Conservation (phyloP, 2,888 invertebrate species). For the Epirrhoe tristata region DNA sequence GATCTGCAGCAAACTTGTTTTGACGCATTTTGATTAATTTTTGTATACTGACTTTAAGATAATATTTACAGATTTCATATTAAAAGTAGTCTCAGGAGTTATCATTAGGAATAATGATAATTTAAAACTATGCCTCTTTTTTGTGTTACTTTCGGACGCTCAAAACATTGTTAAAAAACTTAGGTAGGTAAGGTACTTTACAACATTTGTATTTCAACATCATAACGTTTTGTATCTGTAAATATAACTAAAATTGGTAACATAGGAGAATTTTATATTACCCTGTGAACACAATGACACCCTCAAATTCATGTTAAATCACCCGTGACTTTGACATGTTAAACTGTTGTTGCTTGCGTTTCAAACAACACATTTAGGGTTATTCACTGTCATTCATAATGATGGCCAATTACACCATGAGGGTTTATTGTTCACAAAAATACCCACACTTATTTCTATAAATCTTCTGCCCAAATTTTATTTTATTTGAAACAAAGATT, state of each 20-base stretch:
- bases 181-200: neutral
- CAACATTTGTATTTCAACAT: neutral
- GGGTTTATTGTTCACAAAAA: constrained; percentile 53
- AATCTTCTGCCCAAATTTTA: constrained; percentile 4
- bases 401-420: constrained; percentile 56
- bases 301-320: constrained; percentile 65
- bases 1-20: neutral
- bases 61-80: too few relatives aligned
- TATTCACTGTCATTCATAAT: constrained; percentile 64
- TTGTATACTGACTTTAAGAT: too few relatives aligned
- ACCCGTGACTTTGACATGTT: constrained; percentile 69
- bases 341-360: constrained; percentile 62
- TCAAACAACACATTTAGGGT: constrained; percentile 59
- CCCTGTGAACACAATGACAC: constrained; percentile 38
- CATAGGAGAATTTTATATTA: constrained; percentile 28
- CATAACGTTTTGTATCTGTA: neutral
- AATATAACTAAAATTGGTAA: neutral
- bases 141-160: too few relatives aligned
- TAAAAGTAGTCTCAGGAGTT: too few relatives aligned
- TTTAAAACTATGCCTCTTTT: too few relatives aligned
- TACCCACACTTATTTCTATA: constrained; percentile 34
- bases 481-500: constrained; percentile 7
- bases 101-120: too few relatives aligned
- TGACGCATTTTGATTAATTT: too few relatives aligned
- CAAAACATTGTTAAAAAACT: too few relatives aligned